Base-by-base conservation (phyloP, 2,888 invertebrate species). In the Pseudococcus jackbeardsleyi region DNA sequence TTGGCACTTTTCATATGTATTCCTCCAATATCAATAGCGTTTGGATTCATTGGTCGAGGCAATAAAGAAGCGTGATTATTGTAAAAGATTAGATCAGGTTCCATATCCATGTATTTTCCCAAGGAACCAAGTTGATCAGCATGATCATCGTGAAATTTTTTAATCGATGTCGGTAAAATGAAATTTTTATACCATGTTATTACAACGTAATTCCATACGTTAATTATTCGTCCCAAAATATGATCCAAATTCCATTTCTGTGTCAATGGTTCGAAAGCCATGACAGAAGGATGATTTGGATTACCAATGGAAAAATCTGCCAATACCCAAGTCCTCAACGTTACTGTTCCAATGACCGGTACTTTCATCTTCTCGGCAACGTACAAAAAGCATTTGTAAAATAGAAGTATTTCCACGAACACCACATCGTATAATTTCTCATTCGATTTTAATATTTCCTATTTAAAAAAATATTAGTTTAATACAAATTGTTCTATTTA, bases 1-100 rank as follows among this genome's bases (percentile, higher is more conserved):
- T 90, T 89, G 0, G 89, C 50, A 6, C 89, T 87, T 17, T 72
- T 90, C 0, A 94, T 92, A 90, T 94, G 94, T 89, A 93, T 92
- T 17, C 94, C 95, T 82, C 94, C 94, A 8, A 94, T 92, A 92
- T 94, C 95, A 39, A 95, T 92, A 0, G 95, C 92, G 90, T 93
- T 94, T 0, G 94, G 92, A 0, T 94, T 92, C 77, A 92, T 91
- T 0, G 95, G 92, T 39, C 92, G 92, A 0, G 94, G 92, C 12
- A 85, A 68, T 77, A 90, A 89, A 4, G 91, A 88, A 7, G 68
- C 8, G 12, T 72, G 84, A 90, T 93, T 92, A 0, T 92, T 92
- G n/a, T n/a, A 33, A 33, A 33, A 33, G 1, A 33, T 33, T 33
- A 33, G 26, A 33, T 33, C 26, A 33, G 26, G 26, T 33, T 33